phyloP scores from a whole-genome alignment of 2,113 vertebrate genomes.

The Sminthopsis crassicaudata region DNA sequence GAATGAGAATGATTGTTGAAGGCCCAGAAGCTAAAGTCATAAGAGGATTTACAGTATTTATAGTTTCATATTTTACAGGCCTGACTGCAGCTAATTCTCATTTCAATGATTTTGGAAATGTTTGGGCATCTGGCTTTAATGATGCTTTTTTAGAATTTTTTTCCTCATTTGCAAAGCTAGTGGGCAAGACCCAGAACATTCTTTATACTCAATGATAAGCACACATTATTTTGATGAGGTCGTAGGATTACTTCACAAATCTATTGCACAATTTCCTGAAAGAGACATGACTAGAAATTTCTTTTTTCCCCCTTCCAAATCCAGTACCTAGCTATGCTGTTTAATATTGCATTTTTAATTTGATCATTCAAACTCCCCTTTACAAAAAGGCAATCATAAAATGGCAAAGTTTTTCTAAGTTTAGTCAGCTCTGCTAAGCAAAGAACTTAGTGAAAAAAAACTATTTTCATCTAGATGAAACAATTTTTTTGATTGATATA shows the following conservation, averaged over 20 bases:
- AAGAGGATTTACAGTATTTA: slow-evolving; percentile 48
- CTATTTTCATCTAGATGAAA: background rate
- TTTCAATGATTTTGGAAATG: slow-evolving; percentile 53
- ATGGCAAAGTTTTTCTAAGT: background rate
- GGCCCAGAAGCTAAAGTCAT: slow-evolving; percentile 25
- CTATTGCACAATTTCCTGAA: background rate
- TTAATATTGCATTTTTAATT: background rate
- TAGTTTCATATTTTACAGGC: slow-evolving; percentile 46
- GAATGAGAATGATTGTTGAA: slow-evolving; percentile 62
- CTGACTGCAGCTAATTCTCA: slow-evolving; percentile 40
- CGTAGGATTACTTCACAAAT: background rate
- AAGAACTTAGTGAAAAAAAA: background rate
- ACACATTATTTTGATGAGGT: background rate
- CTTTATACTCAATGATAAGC: background rate
- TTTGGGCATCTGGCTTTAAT: slow-evolving; percentile 45
- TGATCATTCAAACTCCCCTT: background rate
- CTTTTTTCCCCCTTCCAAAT: background rate
- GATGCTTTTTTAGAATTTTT: slow-evolving; percentile 18
- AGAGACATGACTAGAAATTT: background rate
- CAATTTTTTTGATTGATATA: background rate
- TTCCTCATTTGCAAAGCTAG: background rate
- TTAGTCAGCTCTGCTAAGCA: background rate
- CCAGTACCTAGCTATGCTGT: background rate
- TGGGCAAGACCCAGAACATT: background rate
- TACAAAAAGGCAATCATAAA: background rate